A percentile compares a stretch with the other conserved stretches of the same genome.
phyloP scores from a whole-genome alignment of 2,888 invertebrate genomes.

The Agrotis exclamationis region DNA sequence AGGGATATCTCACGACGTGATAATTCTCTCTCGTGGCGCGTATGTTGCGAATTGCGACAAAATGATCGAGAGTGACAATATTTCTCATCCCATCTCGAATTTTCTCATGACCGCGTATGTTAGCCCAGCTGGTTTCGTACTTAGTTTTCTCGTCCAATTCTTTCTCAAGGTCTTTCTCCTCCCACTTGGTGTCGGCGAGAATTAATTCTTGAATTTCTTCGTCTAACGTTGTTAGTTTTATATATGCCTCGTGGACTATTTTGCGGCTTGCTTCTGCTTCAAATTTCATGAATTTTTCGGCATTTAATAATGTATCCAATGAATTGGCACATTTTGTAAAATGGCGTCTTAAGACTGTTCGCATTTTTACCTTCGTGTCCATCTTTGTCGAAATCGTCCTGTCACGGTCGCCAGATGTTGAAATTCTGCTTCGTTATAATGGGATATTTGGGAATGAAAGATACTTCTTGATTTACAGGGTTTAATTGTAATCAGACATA shows the following conservation, averaged over 20 bases:
- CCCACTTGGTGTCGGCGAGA: neutral
- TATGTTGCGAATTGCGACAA: too few relatives aligned
- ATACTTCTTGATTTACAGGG: too few relatives aligned
- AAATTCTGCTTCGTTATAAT: too few relatives aligned
- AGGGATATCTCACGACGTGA: too few relatives aligned
- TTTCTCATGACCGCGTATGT: too few relatives aligned
- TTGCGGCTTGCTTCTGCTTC: constrained; percentile 1
- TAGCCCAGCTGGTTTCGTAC: neutral
- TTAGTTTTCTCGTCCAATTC: constrained; percentile 1
- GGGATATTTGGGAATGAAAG: too few relatives aligned
- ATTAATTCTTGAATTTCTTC: neutral
- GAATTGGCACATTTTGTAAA: neutral
- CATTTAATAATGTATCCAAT: neutral
- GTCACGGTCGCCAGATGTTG: constrained; percentile 1
- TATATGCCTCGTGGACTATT: neutral
- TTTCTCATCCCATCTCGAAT: too few relatives aligned
- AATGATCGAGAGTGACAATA: too few relatives aligned
- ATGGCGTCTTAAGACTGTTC: constrained; percentile 1
- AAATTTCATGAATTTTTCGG: neutral
- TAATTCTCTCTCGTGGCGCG: too few relatives aligned
- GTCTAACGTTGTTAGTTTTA: constrained; percentile 3
- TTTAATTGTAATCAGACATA: too few relatives aligned
- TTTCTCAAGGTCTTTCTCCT: neutral
- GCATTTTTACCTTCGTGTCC: neutral
- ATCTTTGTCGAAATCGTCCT: neutral